Evolutionary conservation across 2,797 vertebrate species (phyloP), one percentile per base, ranked within the genome.

Genomic region (Okamejei kenojei): DNA sequence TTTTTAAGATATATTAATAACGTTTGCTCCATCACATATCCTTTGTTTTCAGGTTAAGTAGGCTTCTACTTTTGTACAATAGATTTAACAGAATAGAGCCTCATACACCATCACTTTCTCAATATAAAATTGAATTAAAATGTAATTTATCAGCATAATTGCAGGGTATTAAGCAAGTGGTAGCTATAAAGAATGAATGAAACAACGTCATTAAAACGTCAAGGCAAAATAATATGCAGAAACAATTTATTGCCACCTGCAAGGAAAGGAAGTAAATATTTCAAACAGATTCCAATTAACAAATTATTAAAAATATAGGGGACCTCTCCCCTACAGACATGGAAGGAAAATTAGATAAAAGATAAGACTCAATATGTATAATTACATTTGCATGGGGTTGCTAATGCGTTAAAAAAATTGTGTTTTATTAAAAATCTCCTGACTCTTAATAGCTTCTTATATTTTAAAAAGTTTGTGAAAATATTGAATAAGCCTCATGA

Each of bases 221-320:
- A 61, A 84, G 61, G 32, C 82, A 63, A n/a, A n/a, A 86, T n/a
- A 86, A n/a, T 13, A 8, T 86, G 82, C 29, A 65, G 15, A n/a
- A 7, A 19, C 29, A 11, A 32, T n/a, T n/a, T 29, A 15, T 61
- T 61, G 29, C 7, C 26, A 63, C 4, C 13, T 86, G 29, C 1
- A 86, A 86, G n/a, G 58, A 86, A 86, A 86, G 5, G 29, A 86
- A 17, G 58, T n/a, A 32, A 88, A 32, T 65, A 65, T 88, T 88
- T 88, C n/a, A 17, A 15, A 84, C n/a, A 61, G 54, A 88, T 6
- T 8, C 23, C 23, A 11, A 61, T 84, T 26, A n/a, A 29, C 54
- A 84, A 54, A 84, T 84, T 61, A 84, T 29, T 61, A 61, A 13
- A 13, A 63, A 5, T 11, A 86, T 63, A 86, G 29, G 4, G 63